Percentiles rank a stretch among this genome's conserved stretches.
These are phyloP conservation scores for Myopa tessellatipennis DNA, from an alignment of 2,888 invertebrate genomes.

Conservation along the genomic window DNA sequence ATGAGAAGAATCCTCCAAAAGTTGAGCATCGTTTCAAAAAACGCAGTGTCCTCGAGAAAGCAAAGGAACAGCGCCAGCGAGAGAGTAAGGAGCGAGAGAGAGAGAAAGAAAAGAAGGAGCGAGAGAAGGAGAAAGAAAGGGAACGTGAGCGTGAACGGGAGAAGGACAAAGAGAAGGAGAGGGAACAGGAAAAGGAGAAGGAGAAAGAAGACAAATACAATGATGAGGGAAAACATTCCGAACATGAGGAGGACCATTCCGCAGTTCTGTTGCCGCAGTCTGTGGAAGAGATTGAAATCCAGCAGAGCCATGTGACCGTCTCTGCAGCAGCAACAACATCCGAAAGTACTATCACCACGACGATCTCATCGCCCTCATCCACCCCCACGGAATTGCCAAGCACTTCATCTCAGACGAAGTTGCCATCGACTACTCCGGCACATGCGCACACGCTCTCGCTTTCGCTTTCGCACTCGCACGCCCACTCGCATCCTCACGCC, in stretches of 20 bases:
- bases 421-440: constrained; percentile 12
- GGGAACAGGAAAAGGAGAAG: constrained; percentile 25
- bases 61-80: constrained; percentile 32
- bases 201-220: constrained; percentile 5
- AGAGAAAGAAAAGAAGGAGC: constrained; percentile 16
- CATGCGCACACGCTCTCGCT: constrained; percentile 36
- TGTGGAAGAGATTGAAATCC: constrained; percentile 61
- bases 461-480: constrained; percentile 37
- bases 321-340: constrained; percentile 29
- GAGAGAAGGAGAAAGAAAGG: not conserved
- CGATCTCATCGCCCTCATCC: constrained; percentile 35
- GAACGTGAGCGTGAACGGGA: constrained; percentile 8
- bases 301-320: constrained; percentile 36
- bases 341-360: constrained; percentile 29
- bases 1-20: constrained; percentile 38
- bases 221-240: not conserved
- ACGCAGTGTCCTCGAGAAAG: constrained; percentile 32
- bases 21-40: constrained; percentile 42
- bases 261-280: constrained; percentile 52
- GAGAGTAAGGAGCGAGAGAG: constrained; percentile 21
- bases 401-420: constrained; percentile 29
- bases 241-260: constrained; percentile 18
- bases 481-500: constrained; percentile 48
- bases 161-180: constrained; percentile 1
- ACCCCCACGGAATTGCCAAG: constrained; percentile 11